phyloP scores from a whole-genome alignment of 1,140 invertebrate genomes.

The Tetraneura akinire region DNA sequence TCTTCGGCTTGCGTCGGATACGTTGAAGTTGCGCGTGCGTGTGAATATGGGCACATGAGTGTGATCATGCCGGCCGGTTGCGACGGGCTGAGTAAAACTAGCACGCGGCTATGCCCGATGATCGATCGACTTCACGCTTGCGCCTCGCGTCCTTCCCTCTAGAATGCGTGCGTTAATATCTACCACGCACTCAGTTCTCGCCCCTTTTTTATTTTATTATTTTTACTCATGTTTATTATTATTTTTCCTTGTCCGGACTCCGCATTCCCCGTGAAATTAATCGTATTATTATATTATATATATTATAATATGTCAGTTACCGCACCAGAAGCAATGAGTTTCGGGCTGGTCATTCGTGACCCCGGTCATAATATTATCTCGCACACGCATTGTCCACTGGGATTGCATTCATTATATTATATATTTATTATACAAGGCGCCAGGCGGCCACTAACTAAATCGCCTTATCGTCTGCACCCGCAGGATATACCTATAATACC shows the following conservation, averaged over 20 bases:
- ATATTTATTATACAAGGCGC: background rate
- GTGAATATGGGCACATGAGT: conserved; percentile 29
- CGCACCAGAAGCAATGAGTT: background rate
- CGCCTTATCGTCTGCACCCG: background rate
- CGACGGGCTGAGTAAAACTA: conserved; percentile 16
- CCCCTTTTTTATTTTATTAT: conserved; percentile 18
- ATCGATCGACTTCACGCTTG: conserved; percentile 42
- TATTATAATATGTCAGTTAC: background rate
- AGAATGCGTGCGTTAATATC: conserved; percentile 31
- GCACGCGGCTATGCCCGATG: conserved; percentile 33
- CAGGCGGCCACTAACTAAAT: background rate
- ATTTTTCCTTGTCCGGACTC: background rate
- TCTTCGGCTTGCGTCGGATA: too few species aligned
- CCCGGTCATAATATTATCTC: background rate
- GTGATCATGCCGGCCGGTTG: conserved; percentile 38
- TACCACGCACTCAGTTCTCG: background rate
- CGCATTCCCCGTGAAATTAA: background rate
- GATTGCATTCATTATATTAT: background rate
- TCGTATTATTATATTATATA: background rate
- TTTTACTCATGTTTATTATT: background rate
- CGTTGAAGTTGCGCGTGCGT: background rate
- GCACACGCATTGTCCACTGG: conserved; percentile 28
- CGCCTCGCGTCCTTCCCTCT: conserved; percentile 5
- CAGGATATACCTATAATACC: too few species aligned
- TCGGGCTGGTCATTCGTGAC: conserved; percentile 15